Evolutionary conservation across 1,140 invertebrate genomes (phyloP).

Genomic region (Trypoxylus dichotomus): DNA sequence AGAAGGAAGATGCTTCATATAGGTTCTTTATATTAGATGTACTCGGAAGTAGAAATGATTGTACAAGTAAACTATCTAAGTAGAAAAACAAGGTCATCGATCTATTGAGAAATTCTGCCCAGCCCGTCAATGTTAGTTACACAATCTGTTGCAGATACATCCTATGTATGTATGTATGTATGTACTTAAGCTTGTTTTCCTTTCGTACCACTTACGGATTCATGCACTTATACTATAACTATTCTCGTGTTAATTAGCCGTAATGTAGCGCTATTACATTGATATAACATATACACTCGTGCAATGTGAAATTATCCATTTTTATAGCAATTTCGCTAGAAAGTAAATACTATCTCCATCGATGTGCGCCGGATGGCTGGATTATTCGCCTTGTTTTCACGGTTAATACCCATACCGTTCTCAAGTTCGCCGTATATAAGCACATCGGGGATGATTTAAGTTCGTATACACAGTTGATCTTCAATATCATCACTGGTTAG

Average conservation of each 20-base stretch:
- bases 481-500: not conserved
- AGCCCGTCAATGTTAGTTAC: too few species aligned
- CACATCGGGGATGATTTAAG: not conserved
- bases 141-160: too few species aligned
- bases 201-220: too few species aligned
- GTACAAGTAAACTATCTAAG: too few species aligned
- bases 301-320: not conserved
- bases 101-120: too few species aligned
- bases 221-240: not conserved
- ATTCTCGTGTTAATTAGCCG: not conserved
- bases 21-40: too few species aligned
- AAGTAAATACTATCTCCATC: not conserved
- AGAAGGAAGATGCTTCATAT: too few species aligned
- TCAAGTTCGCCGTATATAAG: not conserved
- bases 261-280: not conserved
- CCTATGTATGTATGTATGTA: too few species aligned
- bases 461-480: not conserved
- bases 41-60: too few species aligned
- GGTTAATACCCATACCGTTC: not conserved
- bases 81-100: too few species aligned
- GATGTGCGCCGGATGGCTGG: not conserved
- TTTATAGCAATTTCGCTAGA: not conserved
- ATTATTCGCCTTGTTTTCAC: not conserved
- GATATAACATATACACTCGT: not conserved
- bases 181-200: too few species aligned